A percentile compares a stretch with the other conserved stretches of the same genome.
Evolutionary conservation across 2,888 invertebrate genomes (phyloP).

Genomic region (Cyaniris semiargus): DNA sequence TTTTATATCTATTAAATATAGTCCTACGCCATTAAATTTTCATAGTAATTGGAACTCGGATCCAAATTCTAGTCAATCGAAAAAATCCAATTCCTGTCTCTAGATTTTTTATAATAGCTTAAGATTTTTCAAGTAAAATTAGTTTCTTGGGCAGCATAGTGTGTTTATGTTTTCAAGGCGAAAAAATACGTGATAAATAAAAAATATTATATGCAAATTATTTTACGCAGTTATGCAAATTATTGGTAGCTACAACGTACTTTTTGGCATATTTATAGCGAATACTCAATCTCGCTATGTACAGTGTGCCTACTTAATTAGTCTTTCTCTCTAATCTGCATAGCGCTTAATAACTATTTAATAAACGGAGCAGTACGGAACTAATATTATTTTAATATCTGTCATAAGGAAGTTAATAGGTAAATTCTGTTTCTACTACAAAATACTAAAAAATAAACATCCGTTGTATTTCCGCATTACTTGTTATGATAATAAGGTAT

Average conservation of each 20-base stretch:
- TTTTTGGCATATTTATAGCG: background rate
- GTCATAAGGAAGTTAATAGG: background rate
- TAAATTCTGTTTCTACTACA: background rate
- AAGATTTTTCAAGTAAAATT: too few species aligned
- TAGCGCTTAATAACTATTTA: background rate
- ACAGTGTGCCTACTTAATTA: background rate
- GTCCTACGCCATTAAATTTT: too few species aligned
- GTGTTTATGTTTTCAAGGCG: background rate
- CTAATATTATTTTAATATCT: background rate
- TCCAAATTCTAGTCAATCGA: too few species aligned
- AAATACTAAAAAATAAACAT: background rate
- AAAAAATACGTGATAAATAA: background rate
- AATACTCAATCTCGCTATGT: background rate
- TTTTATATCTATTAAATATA: too few species aligned
- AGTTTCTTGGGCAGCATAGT: too few species aligned
- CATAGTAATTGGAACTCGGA: too few species aligned
- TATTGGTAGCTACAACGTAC: background rate
- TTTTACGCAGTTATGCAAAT: background rate
- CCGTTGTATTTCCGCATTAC: background rate
- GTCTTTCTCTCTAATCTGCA: background rate
- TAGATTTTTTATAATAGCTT: too few species aligned
- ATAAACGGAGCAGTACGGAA: background rate
- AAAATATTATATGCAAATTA: background rate
- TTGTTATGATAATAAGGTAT: background rate
- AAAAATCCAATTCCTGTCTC: too few species aligned